Base-by-base conservation (phyloP, 2,888 invertebrate species). In the Ommatoiulus sabulosus region DNA sequence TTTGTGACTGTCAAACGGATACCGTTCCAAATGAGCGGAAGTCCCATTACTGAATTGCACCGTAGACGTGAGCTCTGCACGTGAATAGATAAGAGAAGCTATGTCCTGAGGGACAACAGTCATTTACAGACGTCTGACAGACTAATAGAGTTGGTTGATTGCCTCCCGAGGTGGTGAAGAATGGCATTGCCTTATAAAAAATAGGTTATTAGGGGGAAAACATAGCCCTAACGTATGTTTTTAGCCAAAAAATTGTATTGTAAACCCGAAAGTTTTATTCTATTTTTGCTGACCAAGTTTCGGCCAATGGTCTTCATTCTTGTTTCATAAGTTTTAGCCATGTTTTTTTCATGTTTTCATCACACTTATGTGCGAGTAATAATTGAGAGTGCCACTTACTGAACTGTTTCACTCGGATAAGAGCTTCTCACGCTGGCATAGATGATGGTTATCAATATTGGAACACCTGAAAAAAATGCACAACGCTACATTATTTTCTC, bases 381-480 rank as follows among this genome's bases (percentile, higher is more conserved):
- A 35, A 35, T 35, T 35, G 35, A 35, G 35, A 35, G 35, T 35
- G 35, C 0, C 43, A 86, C 88, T 84, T 63, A 88, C 88, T 87
- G 88, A 85, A 92, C 92, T 12, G 94, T 94, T 89, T 94, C 90
- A 72, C 88, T 87, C n/a, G 90, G 88, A 89, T 87, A 89, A 24
- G 89, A 90, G 24, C 85, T 89, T 89, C 90, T 86, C 0, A 89
- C 89, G 63, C 88, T 88, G 24, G 88, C 88, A 44, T 88, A 88
- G n/a, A 57, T 72, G 17, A 63, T 63, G 6, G 88, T 88, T 24
- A 88, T 35, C n/a, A 72, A n/a, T 44, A 88, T 52, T 20, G 88
- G 88, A 7, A 88, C 72, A 44, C 86, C 88, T 88, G 44, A 86
- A 88, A 44, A 80, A 80, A n/a, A n/a, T 35, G 35, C 35, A 35